Base-by-base conservation (phyloP, 2,113 vertebrate genomes). In the Odobenus rosmarus region DNA sequence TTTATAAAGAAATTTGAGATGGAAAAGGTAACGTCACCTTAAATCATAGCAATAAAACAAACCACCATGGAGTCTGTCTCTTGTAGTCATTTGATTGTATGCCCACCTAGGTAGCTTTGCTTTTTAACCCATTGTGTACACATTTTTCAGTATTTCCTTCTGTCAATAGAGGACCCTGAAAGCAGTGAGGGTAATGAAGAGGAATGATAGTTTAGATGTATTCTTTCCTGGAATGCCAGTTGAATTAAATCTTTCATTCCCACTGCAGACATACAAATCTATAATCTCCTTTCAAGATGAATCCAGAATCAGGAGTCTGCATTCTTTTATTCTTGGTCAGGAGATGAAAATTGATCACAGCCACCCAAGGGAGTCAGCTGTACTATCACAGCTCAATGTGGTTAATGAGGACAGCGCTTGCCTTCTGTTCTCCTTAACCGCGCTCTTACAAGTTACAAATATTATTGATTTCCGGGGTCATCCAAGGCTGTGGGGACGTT, bases 321-420 rank as follows among this genome's bases (percentile, higher is more conserved):
- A 11, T 98, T 98, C 98, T 98, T 98, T 98, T 98, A 97, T 99
- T 98, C 97, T 96, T 98, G 97, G 95, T 96, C 97, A 97, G 98
- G 96, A 98, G 99, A 99, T 99, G 98, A 98, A 98, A 99, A 99
- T 99, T 99, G 99, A 99, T 99, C 98, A 98, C 46, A 64, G 81
- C 97, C 97, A 92, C 98, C 98, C 98, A 77, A 97, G 99, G 98
- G 98, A 99, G 90, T 96, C 84, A 77, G 80, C 95, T 96, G 84
- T 91, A 96, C 97, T 97, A 97, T 98, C 97, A 95, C 98, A 98
- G 98, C 98, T 99, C 98, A 98, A 67, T 98, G 96, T 97, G 97
- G 98, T 98, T 99, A 99, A 99, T 96, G 95, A 98, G 98, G 97
- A 98, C 93, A 86, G 98, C 71, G 67, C 97, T 94, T 0, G 2